Evolutionary conservation across 2,888 invertebrate species (phyloP).

Genomic region (Chymomyza caudatula): DNA sequence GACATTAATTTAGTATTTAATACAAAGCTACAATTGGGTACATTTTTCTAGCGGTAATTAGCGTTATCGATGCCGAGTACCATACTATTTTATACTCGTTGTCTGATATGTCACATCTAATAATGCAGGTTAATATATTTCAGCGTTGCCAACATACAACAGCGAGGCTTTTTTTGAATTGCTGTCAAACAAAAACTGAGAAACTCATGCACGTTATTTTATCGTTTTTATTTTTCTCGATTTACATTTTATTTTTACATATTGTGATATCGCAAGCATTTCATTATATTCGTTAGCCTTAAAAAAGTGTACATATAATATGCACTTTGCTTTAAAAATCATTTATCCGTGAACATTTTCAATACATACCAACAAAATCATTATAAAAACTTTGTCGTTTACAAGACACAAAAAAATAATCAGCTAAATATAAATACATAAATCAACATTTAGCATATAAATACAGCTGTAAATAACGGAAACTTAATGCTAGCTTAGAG

Average conservation of each 20-base stretch:
- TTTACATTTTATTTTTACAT: conserved; percentile 23
- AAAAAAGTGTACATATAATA: neutral
- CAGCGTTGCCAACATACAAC: neutral
- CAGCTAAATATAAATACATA: conserved; percentile 48
- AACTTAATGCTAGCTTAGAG: conserved; percentile 46
- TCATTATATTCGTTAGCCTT: neutral
- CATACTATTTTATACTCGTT: too few species aligned
- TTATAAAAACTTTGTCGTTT: neutral
- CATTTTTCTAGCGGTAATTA: too few species aligned
- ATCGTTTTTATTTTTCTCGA: conserved; percentile 3
- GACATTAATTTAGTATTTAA: too few species aligned
- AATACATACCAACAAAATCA: neutral
- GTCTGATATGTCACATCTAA: too few species aligned
- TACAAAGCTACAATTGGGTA: too few species aligned
- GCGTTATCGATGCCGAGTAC: too few species aligned
- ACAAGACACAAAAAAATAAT: conserved; percentile 19
- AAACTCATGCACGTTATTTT: neutral
- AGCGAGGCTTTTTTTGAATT: neutral
- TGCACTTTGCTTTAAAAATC: neutral
- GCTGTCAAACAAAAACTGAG: neutral
- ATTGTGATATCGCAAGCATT: conserved; percentile 45
- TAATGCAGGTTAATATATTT: too few species aligned
- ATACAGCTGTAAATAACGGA: conserved; percentile 32
- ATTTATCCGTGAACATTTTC: neutral
- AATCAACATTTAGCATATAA: conserved; percentile 52